Conservation (phyloP, 2,113 vertebrate species). For the Burhinus oedicnemus region DNA sequence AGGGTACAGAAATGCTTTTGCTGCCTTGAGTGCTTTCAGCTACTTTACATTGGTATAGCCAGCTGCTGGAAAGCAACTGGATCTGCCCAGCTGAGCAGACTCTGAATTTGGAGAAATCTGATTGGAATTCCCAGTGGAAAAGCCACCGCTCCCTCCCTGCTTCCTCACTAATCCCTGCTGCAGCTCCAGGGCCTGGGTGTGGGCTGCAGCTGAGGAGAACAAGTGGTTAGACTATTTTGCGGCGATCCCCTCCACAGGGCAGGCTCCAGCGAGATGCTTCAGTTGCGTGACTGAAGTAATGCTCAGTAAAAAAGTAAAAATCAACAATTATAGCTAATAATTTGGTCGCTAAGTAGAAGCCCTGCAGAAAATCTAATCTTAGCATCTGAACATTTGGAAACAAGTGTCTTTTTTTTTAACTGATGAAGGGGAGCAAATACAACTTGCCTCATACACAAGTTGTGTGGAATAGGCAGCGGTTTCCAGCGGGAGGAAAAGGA, state of each 20-base stretch:
- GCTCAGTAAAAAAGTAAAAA: background rate
- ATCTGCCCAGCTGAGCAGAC: background rate
- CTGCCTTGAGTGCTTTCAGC: background rate
- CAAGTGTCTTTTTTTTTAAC: background rate
- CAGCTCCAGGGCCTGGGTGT: background rate
- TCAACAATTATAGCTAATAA: background rate
- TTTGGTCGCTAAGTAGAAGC: background rate
- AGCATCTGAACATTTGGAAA: background rate
- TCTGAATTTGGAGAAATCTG: background rate
- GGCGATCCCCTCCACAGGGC: background rate
- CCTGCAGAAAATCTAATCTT: background rate
- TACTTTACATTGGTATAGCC: background rate
- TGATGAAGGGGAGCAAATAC: background rate
- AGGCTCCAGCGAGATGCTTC: background rate
- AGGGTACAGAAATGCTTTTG: background rate
- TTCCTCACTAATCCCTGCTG: background rate
- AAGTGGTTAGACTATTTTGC: background rate
- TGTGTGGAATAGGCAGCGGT: background rate
- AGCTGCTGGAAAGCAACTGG: conserved; percentile 20
- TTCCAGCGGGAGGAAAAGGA: background rate
- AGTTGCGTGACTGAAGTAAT: background rate
- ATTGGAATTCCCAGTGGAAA: background rate
- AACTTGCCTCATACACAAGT: background rate
- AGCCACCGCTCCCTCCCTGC: background rate
- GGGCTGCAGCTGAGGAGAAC: background rate